Evolutionary conservation across 2,113 vertebrate genomes (phyloP), one percentile per base, ranked within the genome.

Genomic region (Danionella cerebrum): DNA sequence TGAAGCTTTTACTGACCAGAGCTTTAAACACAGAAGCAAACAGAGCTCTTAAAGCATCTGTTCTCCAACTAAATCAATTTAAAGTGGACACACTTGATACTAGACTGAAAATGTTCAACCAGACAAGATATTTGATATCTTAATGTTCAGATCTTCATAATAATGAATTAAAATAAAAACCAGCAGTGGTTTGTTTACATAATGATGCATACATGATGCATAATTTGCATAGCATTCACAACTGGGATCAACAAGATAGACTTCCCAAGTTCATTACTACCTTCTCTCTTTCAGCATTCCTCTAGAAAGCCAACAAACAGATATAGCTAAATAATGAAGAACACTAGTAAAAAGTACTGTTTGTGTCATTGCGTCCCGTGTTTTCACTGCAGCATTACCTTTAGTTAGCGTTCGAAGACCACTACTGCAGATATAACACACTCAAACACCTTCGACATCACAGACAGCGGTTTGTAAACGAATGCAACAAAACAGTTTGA

Each of bases 1-100:
- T 75, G 55, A 70, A 75, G 50, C 70, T 70, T 72, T 73, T 76
- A 73, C 70, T 36, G 64, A 73, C 67, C 62, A 63, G 25, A 48
- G 41, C 63, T 70, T 66, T 42, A 54, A 39, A 55, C 13, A 25
- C 45, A 66, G 33, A 74, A 70, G 66, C 35, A 57, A 70, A 58
- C 21, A 39, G 31, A n/a, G n/a, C n/a, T n/a, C 36, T 31, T 42
- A 31, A 48, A 53, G 52, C 50, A 12, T 22, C 27, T 44, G 7
- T 14, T 52, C 50, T 31, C 27, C 9, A 12, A 13, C 16, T 31
- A 44, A 60, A 44, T 10, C 58, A 38, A 59, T 27, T 7, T 19
- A 60, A 31, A 19, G 25, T 5, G 25, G 3, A 21, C 18, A 44
- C 13, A 31, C 11, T 38, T 19, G n/a, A 60, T 11, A 45, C 22